These are phyloP conservation scores for Philereme transversata DNA, from an alignment of 2,888 invertebrate species.

Conservation along the genomic window DNA sequence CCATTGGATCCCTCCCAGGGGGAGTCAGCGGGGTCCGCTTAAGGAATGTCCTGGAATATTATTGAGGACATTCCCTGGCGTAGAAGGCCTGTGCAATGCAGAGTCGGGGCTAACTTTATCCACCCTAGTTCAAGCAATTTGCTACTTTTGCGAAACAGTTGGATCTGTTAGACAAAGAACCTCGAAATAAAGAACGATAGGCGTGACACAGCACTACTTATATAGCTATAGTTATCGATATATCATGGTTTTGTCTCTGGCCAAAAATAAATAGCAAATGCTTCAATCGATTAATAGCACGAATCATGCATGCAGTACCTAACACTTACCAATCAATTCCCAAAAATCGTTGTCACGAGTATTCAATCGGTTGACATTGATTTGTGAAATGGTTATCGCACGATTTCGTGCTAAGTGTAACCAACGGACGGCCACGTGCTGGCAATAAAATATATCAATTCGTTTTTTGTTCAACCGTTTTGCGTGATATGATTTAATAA, in stretches of 20 bases:
- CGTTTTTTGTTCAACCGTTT: conserved; percentile 35
- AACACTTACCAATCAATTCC: conserved; percentile 5
- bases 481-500: conserved; percentile 42
- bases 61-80: no score
- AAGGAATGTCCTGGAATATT: no score
- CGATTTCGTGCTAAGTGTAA: conserved; percentile 33
- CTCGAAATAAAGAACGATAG: no score
- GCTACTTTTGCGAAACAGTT: no score
- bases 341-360: conserved; percentile 27
- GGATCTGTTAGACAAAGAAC: no score
- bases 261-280: neutral
- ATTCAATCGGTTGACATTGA: conserved; percentile 33
- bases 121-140: no score
- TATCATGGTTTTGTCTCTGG: neutral
- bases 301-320: conserved; percentile 3
- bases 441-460: conserved; percentile 33
- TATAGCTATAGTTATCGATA: neutral
- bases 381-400: conserved; percentile 32
- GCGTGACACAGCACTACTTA: no score
- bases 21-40: no score
- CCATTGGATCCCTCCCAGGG: no score
- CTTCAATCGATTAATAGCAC: neutral
- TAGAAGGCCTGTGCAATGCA: no score
- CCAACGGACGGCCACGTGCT: conserved; percentile 29
- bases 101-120: no score